A percentile compares a stretch with the other conserved stretches of the same genome.
Conservation (phyloP, 2,888 invertebrate genomes). For the Eristalis tenax region DNA sequence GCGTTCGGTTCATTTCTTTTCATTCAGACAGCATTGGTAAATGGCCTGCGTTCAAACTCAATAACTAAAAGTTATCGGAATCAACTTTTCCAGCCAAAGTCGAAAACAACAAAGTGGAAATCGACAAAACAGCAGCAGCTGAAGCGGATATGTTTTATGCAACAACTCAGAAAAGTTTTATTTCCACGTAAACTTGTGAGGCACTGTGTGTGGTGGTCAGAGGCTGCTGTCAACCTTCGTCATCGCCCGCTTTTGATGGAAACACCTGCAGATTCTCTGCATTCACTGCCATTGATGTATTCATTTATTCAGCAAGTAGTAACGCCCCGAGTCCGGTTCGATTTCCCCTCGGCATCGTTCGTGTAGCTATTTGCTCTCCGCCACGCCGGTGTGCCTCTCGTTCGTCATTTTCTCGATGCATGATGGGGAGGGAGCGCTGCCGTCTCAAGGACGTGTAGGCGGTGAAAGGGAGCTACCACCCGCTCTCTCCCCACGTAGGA, state of each 20-base stretch:
- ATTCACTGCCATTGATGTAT: conserved; percentile 14
- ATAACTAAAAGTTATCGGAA: conserved; percentile 11
- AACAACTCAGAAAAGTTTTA: conserved; percentile 25
- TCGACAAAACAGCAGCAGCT: conserved; percentile 10
- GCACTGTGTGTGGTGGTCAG: not conserved
- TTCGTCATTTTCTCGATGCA: not conserved
- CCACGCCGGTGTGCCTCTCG: not conserved
- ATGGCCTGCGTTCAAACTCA: not conserved
- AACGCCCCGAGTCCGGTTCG: conserved; percentile 20
- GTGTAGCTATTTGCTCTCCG: not conserved
- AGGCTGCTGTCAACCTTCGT: not conserved
- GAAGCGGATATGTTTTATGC: conserved; percentile 16
- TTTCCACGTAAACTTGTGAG: not conserved
- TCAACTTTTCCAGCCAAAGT: not conserved
- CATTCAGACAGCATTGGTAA: no score
- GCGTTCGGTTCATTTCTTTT: no score
- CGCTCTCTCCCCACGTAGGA: not conserved
- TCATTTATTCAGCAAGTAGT: conserved; percentile 46
- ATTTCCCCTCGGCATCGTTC: conserved; percentile 9
- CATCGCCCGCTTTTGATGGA: not conserved
- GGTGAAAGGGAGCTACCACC: not conserved
- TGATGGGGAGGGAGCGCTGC: not conserved
- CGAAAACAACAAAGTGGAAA: conserved; percentile 1
- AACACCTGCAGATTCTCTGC: not conserved
- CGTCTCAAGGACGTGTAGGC: not conserved